Evolutionary conservation across 2,888 invertebrate species (phyloP), one percentile per base, ranked within the genome.

Genomic region (Tanytarsus gracilentus): DNA sequence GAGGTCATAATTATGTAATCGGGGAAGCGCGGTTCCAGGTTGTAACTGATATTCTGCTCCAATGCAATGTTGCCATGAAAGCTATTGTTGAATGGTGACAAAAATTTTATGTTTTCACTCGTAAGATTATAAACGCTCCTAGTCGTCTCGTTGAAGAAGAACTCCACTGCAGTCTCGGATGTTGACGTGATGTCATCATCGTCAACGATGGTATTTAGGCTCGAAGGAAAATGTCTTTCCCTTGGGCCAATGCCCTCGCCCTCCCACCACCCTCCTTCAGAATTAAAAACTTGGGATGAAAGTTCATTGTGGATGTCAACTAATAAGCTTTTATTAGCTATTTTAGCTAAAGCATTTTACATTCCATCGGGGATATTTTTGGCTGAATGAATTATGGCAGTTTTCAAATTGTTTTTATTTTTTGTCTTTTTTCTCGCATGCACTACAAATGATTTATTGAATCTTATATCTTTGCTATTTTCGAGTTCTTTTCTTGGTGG

Each of bases 1-100:
- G 93, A 92, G 2, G 88, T 88, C 59, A 86, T 85, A 65, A 89
- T 82, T 72, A 94, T 88, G 77, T 94, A 93, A 69, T 83, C 79
- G 65, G 93, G 92, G 68, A 92, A 81, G 67, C 81, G 79, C 63
- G 79, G 79, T 64, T 55, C 36, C 7, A 48, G 27, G 21, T 40
- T 26, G 33, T 55, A 33, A 23, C 39, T 58, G 14, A n/a, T 18
- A 9, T 58, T 48, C 18, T 29, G 58, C 18, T 58, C 58, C 18
- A 8, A 9, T 8, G 29, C 29, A 14, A 56, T 26, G 11, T 56
- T 33, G 7, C 16, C 33, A 18, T 50, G 26, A 23, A n/a, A 8
- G 50, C 18, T 40, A 14, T 40, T 48, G 39, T 48, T 58, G n/a
- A 58, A 18, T 44, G 58, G 18, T n/a, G 21, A 27, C 18, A 58